phyloP scores from a whole-genome alignment of 2,888 invertebrate species.

The Caenorhabditis parvicauda region DNA sequence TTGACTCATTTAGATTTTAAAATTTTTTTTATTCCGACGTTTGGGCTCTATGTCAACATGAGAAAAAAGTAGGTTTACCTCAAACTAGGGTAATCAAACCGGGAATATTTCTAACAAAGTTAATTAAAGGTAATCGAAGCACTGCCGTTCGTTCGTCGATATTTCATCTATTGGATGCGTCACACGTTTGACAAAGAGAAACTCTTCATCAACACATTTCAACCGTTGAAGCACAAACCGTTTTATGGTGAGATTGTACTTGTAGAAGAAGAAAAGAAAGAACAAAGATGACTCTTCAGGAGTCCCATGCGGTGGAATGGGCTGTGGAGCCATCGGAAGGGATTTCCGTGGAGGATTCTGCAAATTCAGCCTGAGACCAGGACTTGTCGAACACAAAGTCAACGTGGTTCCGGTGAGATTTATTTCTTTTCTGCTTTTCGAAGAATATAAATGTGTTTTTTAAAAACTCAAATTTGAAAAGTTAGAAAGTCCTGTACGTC shows the following conservation, averaged over 20 bases:
- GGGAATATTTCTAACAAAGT: neutral
- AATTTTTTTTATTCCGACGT: too few species aligned
- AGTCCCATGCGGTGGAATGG: constrained; percentile 80
- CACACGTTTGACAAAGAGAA: constrained; percentile 62
- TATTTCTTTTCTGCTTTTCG: neutral
- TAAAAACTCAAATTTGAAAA: neutral
- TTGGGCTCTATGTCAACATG: neutral
- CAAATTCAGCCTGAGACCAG: constrained; percentile 80
- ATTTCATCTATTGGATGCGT: constrained; percentile 55
- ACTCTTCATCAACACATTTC: constrained; percentile 65
- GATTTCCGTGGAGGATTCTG: constrained; percentile 86
- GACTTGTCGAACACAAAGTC: constrained; percentile 55
- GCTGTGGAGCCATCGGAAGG: constrained; percentile 81
- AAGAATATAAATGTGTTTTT: neutral
- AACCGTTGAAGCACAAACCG: constrained; percentile 64
- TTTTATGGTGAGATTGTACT: constrained; percentile 65
- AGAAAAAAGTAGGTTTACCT: neutral
- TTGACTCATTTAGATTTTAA: neutral
- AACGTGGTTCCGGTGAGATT: constrained; percentile 44
- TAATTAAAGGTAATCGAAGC: constrained; percentile 42
- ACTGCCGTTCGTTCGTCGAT: constrained; percentile 60
- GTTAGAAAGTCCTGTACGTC: too few species aligned
- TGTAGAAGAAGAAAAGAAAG: neutral
- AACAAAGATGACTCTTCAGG: constrained; percentile 70
- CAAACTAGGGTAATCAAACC: too few species aligned